Base-by-base conservation (phyloP, 2,797 vertebrate genomes). In the Sebastes steindachneri region DNA sequence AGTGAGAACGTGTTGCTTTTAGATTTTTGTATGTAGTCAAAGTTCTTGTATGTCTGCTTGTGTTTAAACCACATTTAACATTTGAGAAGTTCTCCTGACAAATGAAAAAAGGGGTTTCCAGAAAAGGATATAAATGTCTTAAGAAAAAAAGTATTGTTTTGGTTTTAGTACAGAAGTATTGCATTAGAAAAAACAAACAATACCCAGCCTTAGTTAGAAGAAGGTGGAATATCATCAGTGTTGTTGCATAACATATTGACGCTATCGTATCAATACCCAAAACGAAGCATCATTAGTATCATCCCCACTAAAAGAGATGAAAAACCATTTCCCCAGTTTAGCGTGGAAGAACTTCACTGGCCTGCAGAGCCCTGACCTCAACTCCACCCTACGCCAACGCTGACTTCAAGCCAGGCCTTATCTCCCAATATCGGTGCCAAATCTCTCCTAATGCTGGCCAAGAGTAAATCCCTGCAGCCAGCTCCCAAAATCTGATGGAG, bases 381-480 rank as follows among this genome's bases (percentile, higher is more conserved):
- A 7, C 9, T 21, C 14, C 33, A 10, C 59, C 21, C 15, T 41
- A 48, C 71, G 48, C 25, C 62, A 65, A 17, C 5, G 31, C 69
- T 48, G 53, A 59, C 25, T 23, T 57, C 41, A 26, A 29, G 67
- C 65, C 80, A 12, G 59, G 26, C 25, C 41, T 51, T 17, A 15
- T 60, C 21, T 8, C 19, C 59, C 17, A 26, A 51, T 0, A 51
- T 21, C 19, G 10, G 37, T 77, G 71, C 77, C 78, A 82, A 79
- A 71, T 78, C 65, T 55, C 76, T 12, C 57, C 53, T 70, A 70
- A 77, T 41, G 70, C 73, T 84, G 54, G 70, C 48, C 59, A 12
- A 45, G 53, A 75, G 67, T 58, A 69, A 69, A 80, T 78, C 78
- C 76, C 80, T 68, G 51, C 58, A 77, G 53, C 19, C 66, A 33